Evolutionary conservation across 2,113 vertebrate genomes (phyloP).

Genomic region (Bubo scandiacus): DNA sequence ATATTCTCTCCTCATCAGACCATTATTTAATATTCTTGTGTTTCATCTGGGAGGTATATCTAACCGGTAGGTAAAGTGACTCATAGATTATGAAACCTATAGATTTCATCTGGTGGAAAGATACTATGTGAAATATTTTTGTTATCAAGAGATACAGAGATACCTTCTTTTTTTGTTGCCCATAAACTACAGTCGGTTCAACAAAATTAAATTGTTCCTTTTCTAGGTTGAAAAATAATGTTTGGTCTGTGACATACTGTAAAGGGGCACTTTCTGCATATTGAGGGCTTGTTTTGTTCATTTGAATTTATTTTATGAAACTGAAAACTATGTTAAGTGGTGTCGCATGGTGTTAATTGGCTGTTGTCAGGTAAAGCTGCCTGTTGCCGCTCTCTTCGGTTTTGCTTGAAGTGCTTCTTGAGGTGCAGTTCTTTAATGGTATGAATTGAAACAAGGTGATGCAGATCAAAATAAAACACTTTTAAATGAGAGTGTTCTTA

Average conservation of each 20-base stretch:
- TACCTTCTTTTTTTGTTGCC: not conserved
- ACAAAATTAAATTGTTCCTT: not conserved
- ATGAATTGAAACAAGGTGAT: not conserved
- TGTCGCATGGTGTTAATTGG: not conserved
- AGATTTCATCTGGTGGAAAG: constrained; percentile 11
- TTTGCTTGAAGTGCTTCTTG: not conserved
- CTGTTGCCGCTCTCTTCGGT: not conserved
- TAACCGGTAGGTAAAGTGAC: not conserved
- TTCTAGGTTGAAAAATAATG: not conserved
- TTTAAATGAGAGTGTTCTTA: not conserved
- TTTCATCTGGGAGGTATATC: not conserved
- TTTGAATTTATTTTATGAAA: not conserved
- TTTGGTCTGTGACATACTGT: not conserved
- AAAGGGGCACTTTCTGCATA: not conserved
- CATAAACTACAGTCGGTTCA: not conserved
- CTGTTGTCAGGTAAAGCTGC: not conserved
- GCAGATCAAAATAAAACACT: not conserved
- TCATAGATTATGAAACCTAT: not conserved
- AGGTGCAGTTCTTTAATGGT: not conserved
- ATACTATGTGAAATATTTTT: not conserved
- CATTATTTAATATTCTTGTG: not conserved
- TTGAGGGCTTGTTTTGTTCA: not conserved
- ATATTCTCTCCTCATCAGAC: not conserved
- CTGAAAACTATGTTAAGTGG: not conserved
- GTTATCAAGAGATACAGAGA: not conserved